Evolutionary conservation across 2,113 vertebrate species (phyloP), one percentile per base, ranked within the genome.

Genomic region (Formicarius rufipectus): DNA sequence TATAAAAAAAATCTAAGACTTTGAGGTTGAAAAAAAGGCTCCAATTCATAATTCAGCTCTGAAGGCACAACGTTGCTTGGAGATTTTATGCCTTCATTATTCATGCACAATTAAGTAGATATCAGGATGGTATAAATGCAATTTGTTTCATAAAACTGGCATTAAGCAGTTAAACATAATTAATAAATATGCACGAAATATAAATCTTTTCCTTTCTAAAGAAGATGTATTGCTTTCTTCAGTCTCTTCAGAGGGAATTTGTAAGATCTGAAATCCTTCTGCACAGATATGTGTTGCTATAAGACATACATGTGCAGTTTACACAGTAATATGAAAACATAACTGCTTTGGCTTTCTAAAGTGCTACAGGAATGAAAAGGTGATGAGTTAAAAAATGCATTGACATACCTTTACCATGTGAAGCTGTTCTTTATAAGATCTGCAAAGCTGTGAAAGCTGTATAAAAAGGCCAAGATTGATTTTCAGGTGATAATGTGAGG

Each of bases 71-170:
- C 13, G 93, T 56, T 68, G 17, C 44, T 67, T 59, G 17, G 47
- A 55, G 31, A 84, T 72, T 89, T 91, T 90, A 68, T 89, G 30
- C 27, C 40, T 81, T 71, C 72, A 68, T 92, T 90, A 79, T 77
- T 89, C 60, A 78, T 44, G 30, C 58, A 71, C 62, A 95, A 79
- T 90, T 87, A 82, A 94, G 58, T 73, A 91, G 66, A 42, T 81
- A 87, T 68, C 45, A 78, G 53, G 49, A 75, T 75, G 44, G 16
- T 56, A 76, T 45, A 87, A 97, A 75, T 68, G 16, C 22, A 91
- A 75, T 89, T 92, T 90, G 52, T 82, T 95, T 95, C 69, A 75
- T 78, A 87, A 92, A 95, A 8, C 49, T 78, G 39, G 3, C 37
- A 86, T 58, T 90, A 92, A 60, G n/a, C 7, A 84, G 35, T 87